Base-by-base conservation (phyloP, 2,888 invertebrate genomes). In the Temnothorax rugatulus region DNA sequence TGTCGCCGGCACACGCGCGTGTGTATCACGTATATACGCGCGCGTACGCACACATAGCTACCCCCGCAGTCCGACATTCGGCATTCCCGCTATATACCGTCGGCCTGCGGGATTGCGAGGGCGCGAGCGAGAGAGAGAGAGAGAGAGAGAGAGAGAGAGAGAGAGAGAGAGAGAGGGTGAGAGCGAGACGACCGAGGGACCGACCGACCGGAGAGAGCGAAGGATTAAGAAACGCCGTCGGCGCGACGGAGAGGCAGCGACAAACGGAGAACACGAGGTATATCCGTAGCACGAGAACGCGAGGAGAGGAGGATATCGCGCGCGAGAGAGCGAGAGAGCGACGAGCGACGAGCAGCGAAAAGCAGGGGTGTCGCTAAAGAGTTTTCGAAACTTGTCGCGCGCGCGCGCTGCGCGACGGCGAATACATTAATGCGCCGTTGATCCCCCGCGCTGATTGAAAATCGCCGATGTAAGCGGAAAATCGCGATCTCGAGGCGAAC, bases 321-420 rank as follows among this genome's bases (percentile, higher is more conserved):
- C 15, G 84, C 21, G 63, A 89, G 34, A 34, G 34, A 34, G 29
- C 29, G 29, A 34, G 29, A 34, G 86, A 71, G 74, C 75, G 84
- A 85, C 57, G 68, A 63, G 34, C 18, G 25, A 84, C 69, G 81
- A 34, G 34, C 34, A 34, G 34, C 57, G 57, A 38, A 88, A 84
- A 84, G 86, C 90, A 90, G 75, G 84, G 90, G 90, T 90, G 90
- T 86, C 90, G 90, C 86, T 86, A 90, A 88, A 88, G 90, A 88
- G 90, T 90, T 90, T 90, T 89, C 84, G 59, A 85, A 84, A 79
- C 59, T 79, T 47, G 44, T 41, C 77, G 77, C 41, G 34, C 68
- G 66, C 66, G 68, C 44, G 1, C 44, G 15, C 52, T 34, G 25
- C 52, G 7, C 41, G 64, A 47, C n/a, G 0, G 11, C 29, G 57